Base-by-base conservation (phyloP, 2,888 invertebrate species). In the Oconnorella tubifera region DNA sequence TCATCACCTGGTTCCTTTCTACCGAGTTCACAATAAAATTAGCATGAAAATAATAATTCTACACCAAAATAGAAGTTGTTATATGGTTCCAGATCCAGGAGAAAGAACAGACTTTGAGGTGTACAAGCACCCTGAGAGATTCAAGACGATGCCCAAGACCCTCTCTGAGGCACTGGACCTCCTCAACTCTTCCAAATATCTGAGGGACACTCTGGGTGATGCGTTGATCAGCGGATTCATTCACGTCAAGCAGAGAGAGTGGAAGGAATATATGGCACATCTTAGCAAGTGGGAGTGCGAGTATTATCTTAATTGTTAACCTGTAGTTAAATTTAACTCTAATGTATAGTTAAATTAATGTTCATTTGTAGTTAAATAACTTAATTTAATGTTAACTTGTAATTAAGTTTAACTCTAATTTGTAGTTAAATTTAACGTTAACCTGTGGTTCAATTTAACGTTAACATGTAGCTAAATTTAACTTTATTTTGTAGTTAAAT, bases 221-320 rank as follows among this genome's bases (percentile, higher is more conserved):
- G 64, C 60, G 1, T 49, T 71, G n/a, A 64, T 71, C 40, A 59
- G 65, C 10, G 71, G 64, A 1, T 70, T 65, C 60, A 48, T 64
- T 29, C 51, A 59, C 31, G 23, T 67, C 33, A 70, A 70, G 55
- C 32, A 51, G 58, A 60, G 58, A 27, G 71, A 71, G 29, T 71
- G 71, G 71, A 56, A 59, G 10, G 31, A 50, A n/a, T 71, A 63
- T 40, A 40, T 59, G 33, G 31, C 51, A 3, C 64, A 70, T 19
- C n/a, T 70, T n/a, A 63, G 67, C 10, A 33, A 65, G 32, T 71
- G 70, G 70, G 71, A 71, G 48, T 56, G 33, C 27, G 67, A 69
- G 25, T 69, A 64, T 58, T 71, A 71, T 53, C 33, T 66, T 10
- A 70, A 71, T 55, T 70, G 70, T 51, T 71, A 59, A 60, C 48